Evolutionary conservation across 2,888 invertebrate genomes (phyloP).

Genomic region (Trilocha varians): DNA sequence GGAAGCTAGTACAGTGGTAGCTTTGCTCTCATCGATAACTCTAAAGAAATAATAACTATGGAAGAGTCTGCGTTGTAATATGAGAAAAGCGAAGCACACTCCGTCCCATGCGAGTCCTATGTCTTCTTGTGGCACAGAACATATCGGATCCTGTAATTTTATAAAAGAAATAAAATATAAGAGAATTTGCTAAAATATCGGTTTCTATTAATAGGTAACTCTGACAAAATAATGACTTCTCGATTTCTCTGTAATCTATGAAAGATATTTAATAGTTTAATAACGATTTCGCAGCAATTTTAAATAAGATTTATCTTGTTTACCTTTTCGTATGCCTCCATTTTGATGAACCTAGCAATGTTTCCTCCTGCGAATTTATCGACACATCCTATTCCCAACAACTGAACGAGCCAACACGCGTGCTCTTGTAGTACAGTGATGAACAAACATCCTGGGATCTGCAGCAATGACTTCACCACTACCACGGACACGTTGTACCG

Average conservation of each 20-base stretch:
- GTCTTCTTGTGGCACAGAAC: constrained; percentile 84
- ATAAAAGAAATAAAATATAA: no score
- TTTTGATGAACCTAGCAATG: constrained; percentile 50
- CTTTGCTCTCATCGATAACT: constrained; percentile 95
- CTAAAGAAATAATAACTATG: constrained; percentile 98
- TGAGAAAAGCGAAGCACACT: constrained; percentile 92
- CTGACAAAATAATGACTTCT: no score
- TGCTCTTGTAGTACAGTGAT: constrained; percentile 71
- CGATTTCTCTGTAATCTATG: no score
- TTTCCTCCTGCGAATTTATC: constrained; percentile 77
- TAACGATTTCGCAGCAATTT: no score
- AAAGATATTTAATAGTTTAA: no score
- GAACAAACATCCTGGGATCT: constrained; percentile 94
- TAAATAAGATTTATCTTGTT: not conserved
- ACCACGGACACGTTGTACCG: constrained; percentile 94
- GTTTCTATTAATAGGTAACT: no score
- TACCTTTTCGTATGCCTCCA: constrained; percentile 50
- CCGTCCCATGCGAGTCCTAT: constrained; percentile 96
- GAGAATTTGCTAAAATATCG: no score
- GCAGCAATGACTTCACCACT: constrained; percentile 86
- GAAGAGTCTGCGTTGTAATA: constrained; percentile 93
- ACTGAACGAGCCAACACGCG: constrained; percentile 85
- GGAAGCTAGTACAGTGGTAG: constrained; percentile 94
- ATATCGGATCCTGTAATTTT: constrained; percentile 47
- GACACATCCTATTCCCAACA: constrained; percentile 93